Conservation (phyloP, 2,888 invertebrate genomes). For the Hirtodrosophila cameraria region DNA sequence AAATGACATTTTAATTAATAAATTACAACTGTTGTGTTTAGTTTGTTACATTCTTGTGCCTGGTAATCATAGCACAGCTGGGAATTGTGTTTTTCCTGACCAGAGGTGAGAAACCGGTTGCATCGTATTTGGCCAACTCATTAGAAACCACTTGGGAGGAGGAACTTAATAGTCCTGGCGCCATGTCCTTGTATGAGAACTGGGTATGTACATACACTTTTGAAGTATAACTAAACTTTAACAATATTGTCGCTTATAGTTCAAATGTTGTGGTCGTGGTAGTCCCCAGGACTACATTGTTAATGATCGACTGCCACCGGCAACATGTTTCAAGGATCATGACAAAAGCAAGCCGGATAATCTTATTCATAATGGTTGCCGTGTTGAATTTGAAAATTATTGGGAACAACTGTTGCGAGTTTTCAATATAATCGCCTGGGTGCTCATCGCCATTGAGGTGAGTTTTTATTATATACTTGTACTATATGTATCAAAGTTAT, state of each 20-base stretch:
- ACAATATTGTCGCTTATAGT: slow-evolving; percentile 60
- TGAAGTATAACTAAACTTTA: too few species aligned
- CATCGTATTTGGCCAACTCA: slow-evolving; percentile 70
- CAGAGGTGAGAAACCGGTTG: slow-evolving; percentile 24
- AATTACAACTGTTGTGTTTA: slow-evolving; percentile 84
- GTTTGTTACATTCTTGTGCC: slow-evolving; percentile 70
- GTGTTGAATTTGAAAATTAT: slow-evolving; percentile 72
- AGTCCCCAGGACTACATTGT: slow-evolving; percentile 81
- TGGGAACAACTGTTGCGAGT: slow-evolving; percentile 65
- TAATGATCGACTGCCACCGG: slow-evolving; percentile 77
- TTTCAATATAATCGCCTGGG: slow-evolving; percentile 71
- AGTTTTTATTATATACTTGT: too few species aligned
- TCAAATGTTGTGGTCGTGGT: slow-evolving; percentile 81
- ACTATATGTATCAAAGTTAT: background rate
- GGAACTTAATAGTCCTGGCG: slow-evolving; percentile 72
- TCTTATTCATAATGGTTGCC: slow-evolving; percentile 76
- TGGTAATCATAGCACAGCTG: slow-evolving; percentile 68
- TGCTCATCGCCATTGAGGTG: slow-evolving; percentile 75
- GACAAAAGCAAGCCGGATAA: slow-evolving; percentile 70
- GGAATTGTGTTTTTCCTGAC: slow-evolving; percentile 49
- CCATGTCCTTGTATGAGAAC: slow-evolving; percentile 80
- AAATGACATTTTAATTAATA: slow-evolving; percentile 1
- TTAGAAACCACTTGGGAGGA: slow-evolving; percentile 84
- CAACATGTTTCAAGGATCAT: slow-evolving; percentile 71
- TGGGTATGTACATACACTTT: too few species aligned